phyloP scores from a whole-genome alignment of 2,888 invertebrate species.

The Shargacucullia verbasci region DNA sequence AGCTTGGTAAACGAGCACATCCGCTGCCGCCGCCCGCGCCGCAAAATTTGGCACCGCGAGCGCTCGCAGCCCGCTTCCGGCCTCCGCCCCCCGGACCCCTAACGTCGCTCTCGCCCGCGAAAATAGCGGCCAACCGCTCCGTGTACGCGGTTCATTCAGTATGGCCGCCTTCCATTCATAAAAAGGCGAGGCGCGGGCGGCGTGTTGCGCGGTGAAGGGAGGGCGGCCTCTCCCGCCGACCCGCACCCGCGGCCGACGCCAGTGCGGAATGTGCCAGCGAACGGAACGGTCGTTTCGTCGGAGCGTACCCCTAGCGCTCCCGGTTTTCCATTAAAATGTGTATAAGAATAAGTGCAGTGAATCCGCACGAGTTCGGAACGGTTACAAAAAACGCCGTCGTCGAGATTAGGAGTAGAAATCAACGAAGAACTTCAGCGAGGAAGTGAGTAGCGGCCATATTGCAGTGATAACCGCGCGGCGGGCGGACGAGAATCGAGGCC shows the following conservation, averaged over 20 bases:
- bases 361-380: conserved; percentile 89
- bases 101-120: conserved; percentile 84
- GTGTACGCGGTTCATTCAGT: conserved; percentile 92
- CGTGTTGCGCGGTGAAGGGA: conserved; percentile 86
- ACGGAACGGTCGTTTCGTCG: conserved; percentile 90
- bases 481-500: conserved; percentile 90
- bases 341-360: conserved; percentile 89
- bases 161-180: conserved; percentile 93
- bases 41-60: conserved; percentile 89
- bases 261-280: conserved; percentile 89
- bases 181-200: conserved; percentile 90
- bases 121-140: conserved; percentile 89
- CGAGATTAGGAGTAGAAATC: conserved; percentile 89
- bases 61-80: conserved; percentile 87
- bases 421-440: conserved; percentile 89
- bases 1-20: conserved; percentile 88
- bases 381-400: conserved; percentile 87
- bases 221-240: conserved; percentile 85
- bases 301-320: conserved; percentile 89
- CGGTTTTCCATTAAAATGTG: conserved; percentile 89
- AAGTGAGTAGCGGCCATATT: conserved; percentile 90
- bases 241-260: conserved; percentile 87
- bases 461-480: conserved; percentile 90
- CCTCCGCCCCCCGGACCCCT: conserved; percentile 84
- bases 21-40: conserved; percentile 88